Percentiles rank a stretch among this genome's conserved stretches.
Conservation (phyloP, 2,113 vertebrate species). For the Malurus melanocephalus region DNA sequence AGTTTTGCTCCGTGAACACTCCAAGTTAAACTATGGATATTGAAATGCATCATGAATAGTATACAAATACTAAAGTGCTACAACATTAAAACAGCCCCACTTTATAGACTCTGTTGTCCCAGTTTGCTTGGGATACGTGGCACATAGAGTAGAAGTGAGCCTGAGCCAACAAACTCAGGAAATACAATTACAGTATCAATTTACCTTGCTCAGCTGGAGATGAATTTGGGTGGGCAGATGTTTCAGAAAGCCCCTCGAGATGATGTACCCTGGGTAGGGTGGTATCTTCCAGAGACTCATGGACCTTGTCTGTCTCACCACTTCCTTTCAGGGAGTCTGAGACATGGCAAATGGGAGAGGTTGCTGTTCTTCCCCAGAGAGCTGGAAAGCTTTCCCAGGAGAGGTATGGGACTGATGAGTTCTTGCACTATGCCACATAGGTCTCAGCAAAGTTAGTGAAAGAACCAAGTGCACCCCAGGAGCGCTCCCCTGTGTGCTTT, state of each 20-base stretch:
- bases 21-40: neutral
- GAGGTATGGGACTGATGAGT: accelerated
- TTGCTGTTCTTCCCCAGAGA: neutral
- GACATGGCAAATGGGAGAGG: accelerated
- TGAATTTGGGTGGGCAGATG: neutral
- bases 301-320: neutral
- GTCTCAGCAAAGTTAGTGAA: neutral
- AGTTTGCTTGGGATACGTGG: neutral
- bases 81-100: neutral
- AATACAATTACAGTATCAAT: neutral
- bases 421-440: neutral
- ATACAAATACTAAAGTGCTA: neutral
- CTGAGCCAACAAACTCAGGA: neutral
- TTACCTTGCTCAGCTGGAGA: neutral
- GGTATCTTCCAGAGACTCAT: neutral
- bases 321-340: neutral
- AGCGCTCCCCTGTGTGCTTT: accelerated
- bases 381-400: neutral
- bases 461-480: neutral
- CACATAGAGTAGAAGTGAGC: neutral
- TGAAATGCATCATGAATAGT: neutral
- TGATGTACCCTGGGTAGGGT: neutral
- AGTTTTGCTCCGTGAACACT: neutral
- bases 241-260: neutral
- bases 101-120: neutral